These are phyloP conservation scores for Drosophila lacteicornis DNA, from an alignment of 1,140 invertebrate species.

Conservation along the genomic window DNA sequence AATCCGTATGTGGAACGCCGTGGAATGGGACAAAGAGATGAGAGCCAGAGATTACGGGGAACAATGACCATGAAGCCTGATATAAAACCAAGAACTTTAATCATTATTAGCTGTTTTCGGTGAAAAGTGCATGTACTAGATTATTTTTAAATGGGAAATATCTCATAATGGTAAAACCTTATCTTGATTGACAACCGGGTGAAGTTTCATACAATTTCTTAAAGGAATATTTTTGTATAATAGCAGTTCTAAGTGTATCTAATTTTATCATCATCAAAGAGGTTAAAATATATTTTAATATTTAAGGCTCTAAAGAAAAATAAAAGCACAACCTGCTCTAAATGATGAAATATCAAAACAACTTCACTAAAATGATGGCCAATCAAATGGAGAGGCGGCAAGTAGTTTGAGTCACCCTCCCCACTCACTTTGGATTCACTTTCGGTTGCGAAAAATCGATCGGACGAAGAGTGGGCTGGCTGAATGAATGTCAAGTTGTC, in stretches of 20 bases:
- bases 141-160: neutral
- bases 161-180: neutral
- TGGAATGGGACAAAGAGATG: neutral
- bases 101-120: neutral
- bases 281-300: too few species aligned
- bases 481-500: slow-evolving; percentile 32
- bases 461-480: slow-evolving; percentile 13
- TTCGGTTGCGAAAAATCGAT: slow-evolving; percentile 19
- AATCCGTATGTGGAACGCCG: neutral
- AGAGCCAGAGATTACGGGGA: neutral
- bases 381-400: slow-evolving; percentile 6
- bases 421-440: slow-evolving; percentile 23
- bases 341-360: slow-evolving; percentile 12
- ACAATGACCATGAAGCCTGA: neutral
- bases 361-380: slow-evolving; percentile 11
- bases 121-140: neutral
- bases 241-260: neutral
- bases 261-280: neutral
- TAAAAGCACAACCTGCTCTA: too few species aligned
- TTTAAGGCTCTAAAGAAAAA: neutral
- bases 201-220: neutral
- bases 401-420: slow-evolving; percentile 8
- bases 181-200: neutral
- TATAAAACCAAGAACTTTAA: slow-evolving; percentile 1
- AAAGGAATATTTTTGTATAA: neutral